phyloP scores from a whole-genome alignment of 1,140 invertebrate species.

The Protaetia brevitarsis region DNA sequence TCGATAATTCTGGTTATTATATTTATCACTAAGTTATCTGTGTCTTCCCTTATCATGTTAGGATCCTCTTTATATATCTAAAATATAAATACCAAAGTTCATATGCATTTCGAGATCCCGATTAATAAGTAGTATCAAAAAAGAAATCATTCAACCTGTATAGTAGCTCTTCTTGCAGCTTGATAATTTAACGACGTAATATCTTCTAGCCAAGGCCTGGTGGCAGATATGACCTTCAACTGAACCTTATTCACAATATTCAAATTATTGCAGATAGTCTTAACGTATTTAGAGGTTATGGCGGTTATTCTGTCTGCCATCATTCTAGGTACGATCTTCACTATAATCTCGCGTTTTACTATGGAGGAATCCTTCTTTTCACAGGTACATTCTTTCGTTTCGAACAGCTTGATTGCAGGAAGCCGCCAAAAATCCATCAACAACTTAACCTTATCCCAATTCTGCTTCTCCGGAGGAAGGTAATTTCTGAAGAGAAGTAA shows the following conservation, averaged over 20 bases:
- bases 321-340: slow-evolving; percentile 47
- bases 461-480: slow-evolving; percentile 39
- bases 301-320: slow-evolving; percentile 35
- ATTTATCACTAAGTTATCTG: slow-evolving; percentile 35
- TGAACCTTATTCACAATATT: slow-evolving; percentile 41
- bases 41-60: slow-evolving; percentile 44
- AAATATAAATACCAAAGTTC: slow-evolving; percentile 5
- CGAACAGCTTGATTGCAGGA: slow-evolving; percentile 40
- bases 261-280: slow-evolving; percentile 37
- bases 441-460: slow-evolving; percentile 44
- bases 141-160: too few species aligned
- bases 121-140: too few species aligned
- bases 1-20: slow-evolving; percentile 41
- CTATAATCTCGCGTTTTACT: slow-evolving; percentile 41
- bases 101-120: too few species aligned
- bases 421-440: slow-evolving; percentile 47
- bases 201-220: slow-evolving; percentile 44
- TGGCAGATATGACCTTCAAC: slow-evolving; percentile 33
- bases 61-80: slow-evolving; percentile 47
- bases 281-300: slow-evolving; percentile 33
- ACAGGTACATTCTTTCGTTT: slow-evolving; percentile 41
- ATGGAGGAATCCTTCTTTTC: slow-evolving; percentile 39
- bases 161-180: slow-evolving; percentile 43
- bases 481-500: slow-evolving; percentile 34
- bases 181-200: slow-evolving; percentile 38